phyloP scores from a whole-genome alignment of 2,113 vertebrate species.

The Apaloderma vittatum region DNA sequence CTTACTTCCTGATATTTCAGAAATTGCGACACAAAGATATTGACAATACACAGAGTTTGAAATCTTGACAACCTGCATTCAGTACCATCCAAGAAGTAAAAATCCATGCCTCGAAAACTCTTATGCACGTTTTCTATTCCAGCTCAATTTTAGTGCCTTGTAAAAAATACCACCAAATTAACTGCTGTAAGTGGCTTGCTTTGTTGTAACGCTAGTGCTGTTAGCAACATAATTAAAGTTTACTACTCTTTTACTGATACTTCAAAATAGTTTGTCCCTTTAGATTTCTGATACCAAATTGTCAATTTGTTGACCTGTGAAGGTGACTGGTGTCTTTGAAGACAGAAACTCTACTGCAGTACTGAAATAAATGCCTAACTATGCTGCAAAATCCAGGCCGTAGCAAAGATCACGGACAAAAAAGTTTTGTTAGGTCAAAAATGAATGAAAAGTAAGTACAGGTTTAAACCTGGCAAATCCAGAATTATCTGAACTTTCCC shows the following conservation, averaged over 20 bases:
- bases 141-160: not conserved
- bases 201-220: not conserved
- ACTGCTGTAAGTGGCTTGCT: not conserved
- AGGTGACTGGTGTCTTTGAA: not conserved
- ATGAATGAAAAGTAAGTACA: not conserved
- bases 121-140: not conserved
- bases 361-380: not conserved
- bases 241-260: not conserved
- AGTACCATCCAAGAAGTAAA: not conserved
- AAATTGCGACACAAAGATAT: not conserved
- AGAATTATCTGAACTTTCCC: not conserved
- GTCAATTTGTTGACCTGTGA: not conserved
- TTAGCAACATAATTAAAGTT: not conserved
- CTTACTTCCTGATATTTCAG: not conserved
- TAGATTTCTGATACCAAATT: not conserved
- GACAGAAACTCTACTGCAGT: not conserved
- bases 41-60: not conserved
- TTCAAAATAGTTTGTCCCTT: not conserved
- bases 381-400: not conserved
- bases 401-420: not conserved
- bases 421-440: not conserved
- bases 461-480: not conserved
- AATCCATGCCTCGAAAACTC: not conserved
- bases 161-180: not conserved
- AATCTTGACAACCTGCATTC: not conserved